Conservation (phyloP, 30 jellyfish, hydroid and myxozoan species). For the Hydractinia symbiolongicarpus region DNA sequence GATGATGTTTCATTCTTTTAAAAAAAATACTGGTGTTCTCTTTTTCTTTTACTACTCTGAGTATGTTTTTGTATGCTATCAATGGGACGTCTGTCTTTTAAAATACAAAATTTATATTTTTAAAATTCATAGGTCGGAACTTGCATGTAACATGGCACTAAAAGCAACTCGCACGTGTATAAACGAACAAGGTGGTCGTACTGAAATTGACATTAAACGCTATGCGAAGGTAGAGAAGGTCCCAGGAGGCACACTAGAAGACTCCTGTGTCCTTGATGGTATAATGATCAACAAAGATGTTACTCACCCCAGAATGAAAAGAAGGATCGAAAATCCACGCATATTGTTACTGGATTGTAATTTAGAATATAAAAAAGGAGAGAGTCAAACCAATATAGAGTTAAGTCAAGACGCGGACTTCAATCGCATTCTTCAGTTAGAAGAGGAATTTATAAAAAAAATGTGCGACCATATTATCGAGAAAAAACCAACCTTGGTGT, state of each 20-base stretch:
- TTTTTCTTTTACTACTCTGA: no score
- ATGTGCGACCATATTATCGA: constrained; percentile 73
- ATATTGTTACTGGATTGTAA: constrained; percentile 79
- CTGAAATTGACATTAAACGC: constrained; percentile 83
- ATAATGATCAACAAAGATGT: constrained; percentile 87
- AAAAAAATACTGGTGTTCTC: no score
- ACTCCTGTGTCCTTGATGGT: constrained; percentile 89
- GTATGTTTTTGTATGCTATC: no score
- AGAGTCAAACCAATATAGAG: constrained; percentile 78
- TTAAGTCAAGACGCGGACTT: constrained; percentile 71
- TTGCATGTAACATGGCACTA: constrained; percentile 79
- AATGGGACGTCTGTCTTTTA: not conserved
- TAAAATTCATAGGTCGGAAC: constrained; percentile 55
- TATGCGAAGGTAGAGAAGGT: constrained; percentile 93
- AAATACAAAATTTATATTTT: not conserved
- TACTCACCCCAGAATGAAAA: constrained; percentile 90
- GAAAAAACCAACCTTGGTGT: constrained; percentile 77
- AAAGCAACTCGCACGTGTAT: constrained; percentile 77
- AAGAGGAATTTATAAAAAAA: constrained; percentile 80
- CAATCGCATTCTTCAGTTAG: constrained; percentile 74
- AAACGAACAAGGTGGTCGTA: constrained; percentile 60
- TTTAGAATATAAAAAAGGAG: constrained; percentile 88
- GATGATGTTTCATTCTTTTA: no score
- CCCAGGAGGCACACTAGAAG: constrained; percentile 93
- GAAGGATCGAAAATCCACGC: constrained; percentile 85